phyloP scores from a whole-genome alignment of 2,797 vertebrate species.

The Syngnathus acus region DNA sequence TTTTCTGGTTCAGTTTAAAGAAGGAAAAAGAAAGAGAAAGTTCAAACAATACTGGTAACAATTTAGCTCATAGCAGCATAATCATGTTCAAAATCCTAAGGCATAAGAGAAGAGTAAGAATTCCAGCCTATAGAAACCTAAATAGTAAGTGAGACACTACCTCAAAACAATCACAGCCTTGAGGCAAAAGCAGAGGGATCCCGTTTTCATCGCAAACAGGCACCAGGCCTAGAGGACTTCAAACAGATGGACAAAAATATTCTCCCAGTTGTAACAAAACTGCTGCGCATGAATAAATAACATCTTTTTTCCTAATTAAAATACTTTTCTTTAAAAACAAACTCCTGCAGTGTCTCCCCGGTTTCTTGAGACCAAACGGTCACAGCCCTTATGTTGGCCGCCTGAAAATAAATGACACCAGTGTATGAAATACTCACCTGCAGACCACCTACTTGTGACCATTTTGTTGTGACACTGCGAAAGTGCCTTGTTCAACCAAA shows the following conservation, averaged over 20 bases:
- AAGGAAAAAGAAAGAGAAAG: neutral
- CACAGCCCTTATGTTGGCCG: no score
- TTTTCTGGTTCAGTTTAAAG: neutral
- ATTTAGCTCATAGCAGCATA: neutral
- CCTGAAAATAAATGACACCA: no score
- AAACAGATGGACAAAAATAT: neutral
- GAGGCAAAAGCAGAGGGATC: neutral
- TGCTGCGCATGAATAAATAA: neutral
- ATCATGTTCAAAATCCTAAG: neutral
- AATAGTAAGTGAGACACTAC: neutral
- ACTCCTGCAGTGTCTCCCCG: no score
- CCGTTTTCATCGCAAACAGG: neutral
- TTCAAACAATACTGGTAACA: neutral
- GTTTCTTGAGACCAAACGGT: no score
- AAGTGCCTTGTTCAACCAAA: neutral
- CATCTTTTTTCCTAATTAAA: neutral
- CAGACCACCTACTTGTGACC: neutral
- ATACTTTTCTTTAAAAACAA: neutral
- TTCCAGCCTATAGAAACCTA: neutral
- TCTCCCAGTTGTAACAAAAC: neutral
- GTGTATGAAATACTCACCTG: neutral
- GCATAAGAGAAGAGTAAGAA: neutral
- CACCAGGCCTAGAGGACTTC: neutral
- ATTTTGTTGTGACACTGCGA: neutral
- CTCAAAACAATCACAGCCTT: slow-evolving; percentile 3